These are phyloP conservation scores for Calonectris borealis DNA, from an alignment of 2,113 vertebrate species.

Conservation along the genomic window DNA sequence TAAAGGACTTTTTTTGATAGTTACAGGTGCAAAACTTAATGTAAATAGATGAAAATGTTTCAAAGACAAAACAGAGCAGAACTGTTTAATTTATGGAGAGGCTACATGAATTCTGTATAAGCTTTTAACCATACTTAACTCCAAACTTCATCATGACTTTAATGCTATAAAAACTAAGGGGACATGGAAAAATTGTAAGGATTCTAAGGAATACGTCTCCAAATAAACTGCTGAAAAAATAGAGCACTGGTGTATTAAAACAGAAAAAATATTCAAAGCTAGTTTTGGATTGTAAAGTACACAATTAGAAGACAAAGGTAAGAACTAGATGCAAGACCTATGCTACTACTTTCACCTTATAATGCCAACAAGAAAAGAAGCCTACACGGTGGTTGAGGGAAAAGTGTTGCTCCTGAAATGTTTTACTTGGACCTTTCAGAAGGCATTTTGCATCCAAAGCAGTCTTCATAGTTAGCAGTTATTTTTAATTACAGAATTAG, in stretches of 20 bases:
- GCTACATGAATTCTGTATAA: not conserved
- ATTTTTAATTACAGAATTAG: not conserved
- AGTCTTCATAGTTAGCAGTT: not conserved
- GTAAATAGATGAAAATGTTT: not conserved
- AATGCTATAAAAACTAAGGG: not conserved
- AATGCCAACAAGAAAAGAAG: not conserved
- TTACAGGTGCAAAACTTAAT: not conserved
- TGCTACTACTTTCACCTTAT: not conserved
- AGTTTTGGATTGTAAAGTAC: not conserved
- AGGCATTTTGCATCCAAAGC: not conserved
- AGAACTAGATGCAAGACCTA: not conserved
- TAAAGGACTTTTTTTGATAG: not conserved
- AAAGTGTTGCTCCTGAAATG: not conserved
- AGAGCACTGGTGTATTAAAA: not conserved
- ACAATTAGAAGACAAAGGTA: not conserved
- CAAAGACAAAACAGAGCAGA: not conserved
- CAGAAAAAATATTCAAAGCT: not conserved
- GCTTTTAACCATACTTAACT: not conserved
- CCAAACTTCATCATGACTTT: not conserved
- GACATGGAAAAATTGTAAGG: rapidly evolving
- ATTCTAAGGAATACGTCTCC: not conserved
- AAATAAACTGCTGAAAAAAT: not conserved
- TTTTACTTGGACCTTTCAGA: not conserved
- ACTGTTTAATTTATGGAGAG: not conserved
- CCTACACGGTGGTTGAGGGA: not conserved